Evolutionary conservation across 2,888 invertebrate genomes (phyloP).

Genomic region (Ormia ochracea): DNA sequence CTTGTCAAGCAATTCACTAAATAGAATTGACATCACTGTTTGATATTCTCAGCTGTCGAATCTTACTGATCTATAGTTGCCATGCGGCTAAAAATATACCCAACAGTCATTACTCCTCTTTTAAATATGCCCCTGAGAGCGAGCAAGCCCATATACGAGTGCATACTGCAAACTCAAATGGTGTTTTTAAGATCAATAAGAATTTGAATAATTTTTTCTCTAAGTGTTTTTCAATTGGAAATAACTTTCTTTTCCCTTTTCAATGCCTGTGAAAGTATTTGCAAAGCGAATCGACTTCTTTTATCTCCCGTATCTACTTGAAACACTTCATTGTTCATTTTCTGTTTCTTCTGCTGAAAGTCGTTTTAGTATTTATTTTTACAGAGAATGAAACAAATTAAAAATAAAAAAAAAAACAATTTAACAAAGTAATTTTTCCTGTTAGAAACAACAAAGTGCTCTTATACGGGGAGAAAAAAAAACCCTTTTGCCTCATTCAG

Average conservation of each 20-base stretch:
- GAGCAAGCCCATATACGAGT: no score
- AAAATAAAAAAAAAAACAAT: not conserved
- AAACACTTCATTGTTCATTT: not conserved
- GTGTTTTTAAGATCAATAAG: no score
- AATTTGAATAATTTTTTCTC: no score
- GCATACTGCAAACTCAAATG: no score
- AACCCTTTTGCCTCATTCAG: slow-evolving; percentile 11
- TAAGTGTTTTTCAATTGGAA: not conserved
- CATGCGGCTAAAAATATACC: no score
- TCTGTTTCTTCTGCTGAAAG: not conserved
- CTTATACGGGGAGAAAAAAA: not conserved
- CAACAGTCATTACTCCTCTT: no score
- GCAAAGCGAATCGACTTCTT: not conserved
- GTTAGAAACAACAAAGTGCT: slow-evolving; percentile 16
- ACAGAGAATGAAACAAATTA: not conserved
- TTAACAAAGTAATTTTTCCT: slow-evolving; percentile 21
- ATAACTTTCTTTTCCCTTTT: not conserved
- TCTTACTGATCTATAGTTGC: no score
- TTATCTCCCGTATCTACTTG: not conserved
- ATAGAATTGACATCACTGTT: no score
- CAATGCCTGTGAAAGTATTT: not conserved
- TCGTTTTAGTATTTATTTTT: slow-evolving; percentile 5
- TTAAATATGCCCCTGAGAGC: no score
- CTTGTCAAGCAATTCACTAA: no score
- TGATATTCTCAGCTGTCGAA: no score